A percentile compares a stretch with the other conserved stretches of the same genome.
phyloP scores from a whole-genome alignment of 2,888 invertebrate species.

The Biston betularia region DNA sequence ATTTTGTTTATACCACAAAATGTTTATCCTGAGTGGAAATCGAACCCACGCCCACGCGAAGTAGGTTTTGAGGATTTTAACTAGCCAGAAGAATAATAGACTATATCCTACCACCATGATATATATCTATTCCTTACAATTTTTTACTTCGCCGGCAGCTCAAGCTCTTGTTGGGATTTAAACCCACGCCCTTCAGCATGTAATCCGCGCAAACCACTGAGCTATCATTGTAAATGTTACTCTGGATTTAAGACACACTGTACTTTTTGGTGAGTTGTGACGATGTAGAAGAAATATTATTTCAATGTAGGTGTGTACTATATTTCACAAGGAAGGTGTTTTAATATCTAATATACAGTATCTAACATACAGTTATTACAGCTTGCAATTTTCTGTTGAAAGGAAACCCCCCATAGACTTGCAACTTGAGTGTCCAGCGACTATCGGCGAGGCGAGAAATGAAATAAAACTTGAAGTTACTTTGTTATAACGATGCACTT shows the following conservation, averaged over 20 bases:
- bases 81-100: too few relatives aligned
- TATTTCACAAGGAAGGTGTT: too few relatives aligned
- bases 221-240: too few relatives aligned
- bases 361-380: background rate
- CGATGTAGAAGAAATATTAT: background rate
- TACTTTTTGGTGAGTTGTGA: background rate
- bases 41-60: too few relatives aligned
- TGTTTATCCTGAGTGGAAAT: too few relatives aligned
- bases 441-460: slow-evolving; percentile 13
- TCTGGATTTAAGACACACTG: too few relatives aligned
- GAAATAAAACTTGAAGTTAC: slow-evolving; percentile 25
- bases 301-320: too few relatives aligned
- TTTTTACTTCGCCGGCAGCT: background rate
- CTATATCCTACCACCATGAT: background rate
- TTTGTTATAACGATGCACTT: slow-evolving; percentile 40
- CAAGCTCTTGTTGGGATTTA: background rate
- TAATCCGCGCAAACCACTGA: too few relatives aligned
- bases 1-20: too few relatives aligned
- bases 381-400: background rate
- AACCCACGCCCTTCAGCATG: background rate
- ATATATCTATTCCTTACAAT: background rate
- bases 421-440: background rate
- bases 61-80: too few relatives aligned
- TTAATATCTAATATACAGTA: background rate
- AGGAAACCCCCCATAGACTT: background rate